These are phyloP conservation scores for Hybos culiciformis DNA, from an alignment of 2,888 invertebrate species.

Conservation along the genomic window DNA sequence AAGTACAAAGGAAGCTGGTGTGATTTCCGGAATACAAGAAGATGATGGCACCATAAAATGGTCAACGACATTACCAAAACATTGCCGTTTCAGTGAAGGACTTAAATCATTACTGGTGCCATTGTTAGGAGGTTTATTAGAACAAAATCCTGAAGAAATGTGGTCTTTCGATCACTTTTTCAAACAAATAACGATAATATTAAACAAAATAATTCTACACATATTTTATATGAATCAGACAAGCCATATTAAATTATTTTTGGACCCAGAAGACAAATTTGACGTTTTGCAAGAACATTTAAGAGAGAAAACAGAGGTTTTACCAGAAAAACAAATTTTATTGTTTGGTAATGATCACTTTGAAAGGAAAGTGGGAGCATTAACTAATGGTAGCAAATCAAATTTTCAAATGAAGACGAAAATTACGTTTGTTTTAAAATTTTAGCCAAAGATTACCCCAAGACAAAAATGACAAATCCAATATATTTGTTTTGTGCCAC, in stretches of 20 bases:
- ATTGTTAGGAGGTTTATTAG: constrained; percentile 68
- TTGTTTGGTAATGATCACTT: constrained; percentile 51
- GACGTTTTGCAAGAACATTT: constrained; percentile 61
- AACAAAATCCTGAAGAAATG: constrained; percentile 67
- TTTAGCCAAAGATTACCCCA: constrained; percentile 43
- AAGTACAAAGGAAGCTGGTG: constrained; percentile 77
- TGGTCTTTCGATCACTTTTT: constrained; percentile 85
- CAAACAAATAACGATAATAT: constrained; percentile 57
- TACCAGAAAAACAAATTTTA: constrained; percentile 61
- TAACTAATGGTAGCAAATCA: constrained; percentile 32
- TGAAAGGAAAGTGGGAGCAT: constrained; percentile 44
- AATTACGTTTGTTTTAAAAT: background rate
- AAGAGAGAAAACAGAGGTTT: constrained; percentile 66
- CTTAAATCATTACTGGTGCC: constrained; percentile 70
- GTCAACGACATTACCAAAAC: constrained; percentile 62
- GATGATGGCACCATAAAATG: constrained; percentile 81
- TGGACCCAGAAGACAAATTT: constrained; percentile 55
- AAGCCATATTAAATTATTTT: constrained; percentile 46
- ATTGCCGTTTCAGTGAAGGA: constrained; percentile 67
- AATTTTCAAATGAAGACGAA: background rate
- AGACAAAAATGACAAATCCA: constrained; percentile 49
- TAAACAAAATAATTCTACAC: constrained; percentile 52
- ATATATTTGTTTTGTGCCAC: constrained; percentile 61
- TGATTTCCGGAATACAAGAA: constrained; percentile 57
- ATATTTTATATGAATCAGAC: constrained; percentile 71